Base-by-base conservation (phyloP, 2,888 invertebrate genomes). In the Eupithecia tripunctaria region DNA sequence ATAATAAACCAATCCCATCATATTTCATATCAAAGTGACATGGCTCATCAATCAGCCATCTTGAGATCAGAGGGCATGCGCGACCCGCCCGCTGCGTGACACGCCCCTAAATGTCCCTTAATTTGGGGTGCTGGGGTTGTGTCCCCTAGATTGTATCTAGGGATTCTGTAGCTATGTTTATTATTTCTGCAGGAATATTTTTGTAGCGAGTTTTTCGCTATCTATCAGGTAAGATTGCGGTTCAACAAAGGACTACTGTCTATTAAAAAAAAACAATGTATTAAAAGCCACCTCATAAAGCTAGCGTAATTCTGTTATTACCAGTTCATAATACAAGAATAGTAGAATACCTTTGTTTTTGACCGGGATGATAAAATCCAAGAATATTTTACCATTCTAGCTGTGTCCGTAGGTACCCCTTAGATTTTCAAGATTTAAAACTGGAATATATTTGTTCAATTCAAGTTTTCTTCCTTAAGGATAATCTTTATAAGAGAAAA, bases 61-160 rank as follows among this genome's bases (percentile, higher is more conserved):
- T 92, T 93, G 79, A 86, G 88, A 90, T 91, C 84, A 91, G 83
- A 88, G 93, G 83, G 90, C 94, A 91, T 89, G 93, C 92, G 93
- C 90, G 88, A 74, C 74, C 86, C 89, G 88, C 86, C 90, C 81
- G 87, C 85, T 74, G 89, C 27, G 89, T 70, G 88, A 86, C 89
- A 88, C 91, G 91, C 89, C 88, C 84, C 81, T 77, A 64, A 59
- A 38, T 21, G 21, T 36, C 64, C 64, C 38, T 25, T 36, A 38
- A 29, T 60, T 60, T 60, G 64, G 74, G 70, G 72, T 70, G 67
- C 25, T 32, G 67, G 74, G 70, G 75, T 65, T 68, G 43, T 36
- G 80, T 79, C 68, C 71, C 4, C 25, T 25, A 56, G 72, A 65
- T 71, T 15, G 59, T 68, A 68, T 65, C 64, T 67, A 51, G 18